phyloP scores from a whole-genome alignment of 2,888 invertebrate species.

The Tenthredo distinguenda region DNA sequence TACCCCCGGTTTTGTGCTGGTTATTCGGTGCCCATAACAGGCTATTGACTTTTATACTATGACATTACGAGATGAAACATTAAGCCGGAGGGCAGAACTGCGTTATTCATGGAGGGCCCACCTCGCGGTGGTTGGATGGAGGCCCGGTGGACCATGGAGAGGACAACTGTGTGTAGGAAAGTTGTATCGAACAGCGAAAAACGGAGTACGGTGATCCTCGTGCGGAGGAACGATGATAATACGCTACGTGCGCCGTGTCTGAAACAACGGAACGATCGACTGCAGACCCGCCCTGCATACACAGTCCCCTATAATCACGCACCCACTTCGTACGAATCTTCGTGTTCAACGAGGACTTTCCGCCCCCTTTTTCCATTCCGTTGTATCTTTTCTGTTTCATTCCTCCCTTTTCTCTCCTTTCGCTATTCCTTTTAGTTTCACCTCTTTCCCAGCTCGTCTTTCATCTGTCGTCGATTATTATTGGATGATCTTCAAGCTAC shows the following conservation, averaged over 20 bases:
- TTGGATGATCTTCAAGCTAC: conserved; percentile 2
- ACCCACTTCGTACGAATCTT: conserved; percentile 48
- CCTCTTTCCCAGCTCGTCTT: not conserved
- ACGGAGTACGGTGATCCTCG: conserved; percentile 62
- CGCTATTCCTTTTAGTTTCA: not conserved
- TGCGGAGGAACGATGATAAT: conserved; percentile 68
- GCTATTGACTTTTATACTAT: conserved; percentile 66
- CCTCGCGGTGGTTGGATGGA: conserved; percentile 14
- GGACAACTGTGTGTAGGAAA: conserved; percentile 67
- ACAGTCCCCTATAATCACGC: conserved; percentile 65
- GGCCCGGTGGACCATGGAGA: conserved; percentile 65
- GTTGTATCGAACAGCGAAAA: conserved; percentile 64
- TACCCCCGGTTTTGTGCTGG: conserved; percentile 24
- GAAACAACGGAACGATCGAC: conserved; percentile 64
- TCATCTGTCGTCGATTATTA: conserved; percentile 32
- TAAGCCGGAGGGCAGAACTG: conserved; percentile 64
- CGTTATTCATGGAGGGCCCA: conserved; percentile 66
- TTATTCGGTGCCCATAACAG: conserved; percentile 47
- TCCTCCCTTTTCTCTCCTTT: not conserved
- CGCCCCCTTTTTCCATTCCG: conserved; percentile 34
- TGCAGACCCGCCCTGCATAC: conserved; percentile 66
- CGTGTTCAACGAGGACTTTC: conserved; percentile 46
- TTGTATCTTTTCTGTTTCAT: conserved; percentile 11
- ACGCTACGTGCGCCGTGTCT: conserved; percentile 69
- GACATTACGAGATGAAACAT: conserved; percentile 69